Evolutionary conservation across 2,797 vertebrate genomes (phyloP).

Genomic region (Rhadinocentrus ornatus): DNA sequence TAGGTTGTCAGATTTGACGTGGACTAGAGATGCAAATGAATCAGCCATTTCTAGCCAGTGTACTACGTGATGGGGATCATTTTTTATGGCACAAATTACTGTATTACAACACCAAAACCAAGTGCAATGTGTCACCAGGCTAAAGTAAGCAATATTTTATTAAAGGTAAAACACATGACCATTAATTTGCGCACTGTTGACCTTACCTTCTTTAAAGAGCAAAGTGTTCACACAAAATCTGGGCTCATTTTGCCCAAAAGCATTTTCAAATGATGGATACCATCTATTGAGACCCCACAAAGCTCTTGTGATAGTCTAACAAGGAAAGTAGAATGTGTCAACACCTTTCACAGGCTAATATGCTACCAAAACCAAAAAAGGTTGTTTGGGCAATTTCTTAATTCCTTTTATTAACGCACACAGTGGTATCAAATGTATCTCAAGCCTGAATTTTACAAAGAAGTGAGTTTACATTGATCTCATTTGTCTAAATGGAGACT

Average conservation of each 20-base stretch:
- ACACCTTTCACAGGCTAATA: not conserved
- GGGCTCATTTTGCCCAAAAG: not conserved
- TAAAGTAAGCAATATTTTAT: slow-evolving; percentile 7
- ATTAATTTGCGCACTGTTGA: not conserved
- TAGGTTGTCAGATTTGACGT: not conserved
- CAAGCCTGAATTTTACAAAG: not conserved
- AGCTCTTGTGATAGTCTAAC: not conserved
- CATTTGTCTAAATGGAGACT: not conserved
- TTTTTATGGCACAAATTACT: not conserved
- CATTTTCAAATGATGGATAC: not conserved
- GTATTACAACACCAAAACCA: not conserved
- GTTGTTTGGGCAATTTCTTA: not conserved
- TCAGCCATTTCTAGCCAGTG: not conserved
- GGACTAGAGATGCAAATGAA: not conserved
- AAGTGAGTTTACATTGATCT: not conserved
- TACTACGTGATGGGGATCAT: too few relatives aligned
- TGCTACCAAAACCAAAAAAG: not conserved
- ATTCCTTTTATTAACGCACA: not conserved
- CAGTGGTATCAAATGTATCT: not conserved
- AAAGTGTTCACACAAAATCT: slow-evolving; percentile 19
- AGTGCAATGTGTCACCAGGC: not conserved
- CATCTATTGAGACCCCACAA: not conserved
- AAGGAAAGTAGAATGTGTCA: too few relatives aligned
- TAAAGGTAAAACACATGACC: not conserved
- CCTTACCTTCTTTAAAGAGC: not conserved